Percentiles rank a stretch among this genome's conserved stretches.
Conservation (phyloP, 2,797 vertebrate species). For the Onychomys leucogaster region DNA sequence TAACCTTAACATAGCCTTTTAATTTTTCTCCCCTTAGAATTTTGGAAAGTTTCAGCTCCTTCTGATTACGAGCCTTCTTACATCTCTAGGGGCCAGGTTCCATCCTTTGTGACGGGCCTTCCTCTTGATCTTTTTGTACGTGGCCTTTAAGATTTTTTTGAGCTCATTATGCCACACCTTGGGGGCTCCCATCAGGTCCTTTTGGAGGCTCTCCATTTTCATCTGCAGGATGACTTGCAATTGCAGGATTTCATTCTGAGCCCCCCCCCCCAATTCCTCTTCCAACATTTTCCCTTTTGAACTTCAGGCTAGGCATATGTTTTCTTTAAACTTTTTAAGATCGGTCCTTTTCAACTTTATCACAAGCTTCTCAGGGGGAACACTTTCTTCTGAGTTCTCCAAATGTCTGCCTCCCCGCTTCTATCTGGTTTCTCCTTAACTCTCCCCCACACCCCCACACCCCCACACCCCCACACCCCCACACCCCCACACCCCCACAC, state of each 20-base stretch:
- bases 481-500: no score
- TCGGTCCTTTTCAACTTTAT: slow-evolving; percentile 52
- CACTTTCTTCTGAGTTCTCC: slow-evolving; percentile 1
- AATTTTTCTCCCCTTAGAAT: background rate
- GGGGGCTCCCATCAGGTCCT: background rate
- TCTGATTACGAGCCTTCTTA: background rate
- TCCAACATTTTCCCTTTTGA: slow-evolving; percentile 65
- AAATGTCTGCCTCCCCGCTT: background rate
- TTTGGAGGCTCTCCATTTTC: slow-evolving; percentile 2
- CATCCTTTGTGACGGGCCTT: slow-evolving; percentile 27
- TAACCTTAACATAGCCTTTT: slow-evolving; percentile 18
- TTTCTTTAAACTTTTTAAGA: slow-evolving; percentile 73
- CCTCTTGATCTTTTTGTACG: slow-evolving; percentile 49
- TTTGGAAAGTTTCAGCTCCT: slow-evolving; percentile 61
- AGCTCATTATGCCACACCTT: slow-evolving; percentile 36
- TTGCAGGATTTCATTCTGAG: slow-evolving; percentile 46
- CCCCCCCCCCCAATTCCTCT: slow-evolving; percentile 22
- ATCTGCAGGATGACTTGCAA: slow-evolving; percentile 47
- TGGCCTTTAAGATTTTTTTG: slow-evolving; percentile 50
- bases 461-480: no score
- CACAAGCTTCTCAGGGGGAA: background rate
- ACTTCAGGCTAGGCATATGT: slow-evolving; percentile 51
- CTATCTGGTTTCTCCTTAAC: background rate
- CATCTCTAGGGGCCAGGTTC: background rate
- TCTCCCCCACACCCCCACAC: fast-evolving